Evolutionary conservation across 2,797 vertebrate genomes (phyloP), one percentile per base, ranked within the genome.

Genomic region (Gymnothorax reevesii): DNA sequence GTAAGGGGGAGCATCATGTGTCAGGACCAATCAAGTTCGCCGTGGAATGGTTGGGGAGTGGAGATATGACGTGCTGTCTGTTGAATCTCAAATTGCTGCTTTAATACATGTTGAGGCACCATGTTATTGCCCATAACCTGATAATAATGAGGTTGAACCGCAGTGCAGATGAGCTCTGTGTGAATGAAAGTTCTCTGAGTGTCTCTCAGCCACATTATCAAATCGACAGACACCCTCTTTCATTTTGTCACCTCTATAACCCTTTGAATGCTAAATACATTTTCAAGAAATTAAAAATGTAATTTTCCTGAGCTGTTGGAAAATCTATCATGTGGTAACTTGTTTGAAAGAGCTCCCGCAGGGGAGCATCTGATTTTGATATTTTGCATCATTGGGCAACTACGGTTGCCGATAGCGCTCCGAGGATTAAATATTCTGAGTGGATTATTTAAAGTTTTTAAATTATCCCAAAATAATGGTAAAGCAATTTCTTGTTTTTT

Each of bases 21-120:
- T 71, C 12, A 9, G 20, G 82, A 57, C 54, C 9, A 27, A 5
- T 49, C 42, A 3, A 49, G 42, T 9, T 66, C 22, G 49, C 27
- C 33, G 57, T 3, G 33, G 62, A 12, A 17, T 3, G 49, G 60
- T 27, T 64, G 49, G 49, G 17, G 20, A 10, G n/a, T 10, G 66
- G 54, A 22, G 77, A 13, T 25, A 20, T 82, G 25, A 82, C 25
- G 10, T 82, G 49, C 54, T 80, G 57, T 82, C 33, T 90, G 93
- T 93, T 88, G 91, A 91, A 91, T 93, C 77, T 92, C 89, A 92
- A 92, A 92, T 87, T 88, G 85, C 87, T 87, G 57, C 86, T 55
- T 86, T 82, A 88, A n/a, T 75, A 64, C 69, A n/a, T 75, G 33
- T 3, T 20, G 57, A 66, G 77, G 83, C 27, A 84, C 71, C 57